Evolutionary conservation across 2,797 vertebrate species (phyloP).

Genomic region (Catamblyrhynchus diadema): DNA sequence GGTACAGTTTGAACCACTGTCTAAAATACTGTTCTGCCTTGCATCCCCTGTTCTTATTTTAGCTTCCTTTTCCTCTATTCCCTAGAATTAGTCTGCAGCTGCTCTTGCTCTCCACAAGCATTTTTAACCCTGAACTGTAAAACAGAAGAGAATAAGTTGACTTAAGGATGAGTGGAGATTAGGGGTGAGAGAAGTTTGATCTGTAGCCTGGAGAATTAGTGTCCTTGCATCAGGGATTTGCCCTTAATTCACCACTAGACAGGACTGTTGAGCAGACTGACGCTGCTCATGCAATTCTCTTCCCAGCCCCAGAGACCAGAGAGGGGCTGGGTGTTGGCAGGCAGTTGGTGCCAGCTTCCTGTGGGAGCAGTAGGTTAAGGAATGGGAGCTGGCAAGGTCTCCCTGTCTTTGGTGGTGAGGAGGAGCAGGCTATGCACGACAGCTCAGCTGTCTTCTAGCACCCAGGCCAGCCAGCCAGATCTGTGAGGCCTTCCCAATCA

Average conservation of each 20-base stretch:
- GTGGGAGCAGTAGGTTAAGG: background rate
- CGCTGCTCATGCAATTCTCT: background rate
- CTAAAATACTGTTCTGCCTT: background rate
- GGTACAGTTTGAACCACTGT: background rate
- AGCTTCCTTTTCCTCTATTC: background rate
- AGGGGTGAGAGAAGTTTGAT: background rate
- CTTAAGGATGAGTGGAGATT: background rate
- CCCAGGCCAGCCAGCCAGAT: background rate
- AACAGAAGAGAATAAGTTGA: background rate
- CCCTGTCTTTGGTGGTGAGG: background rate
- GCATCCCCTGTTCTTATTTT: background rate
- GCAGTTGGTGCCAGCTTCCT: background rate
- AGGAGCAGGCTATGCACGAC: background rate
- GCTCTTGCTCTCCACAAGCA: background rate
- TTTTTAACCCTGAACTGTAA: background rate
- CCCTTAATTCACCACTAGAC: background rate
- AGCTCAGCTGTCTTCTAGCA: background rate
- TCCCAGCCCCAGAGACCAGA: background rate
- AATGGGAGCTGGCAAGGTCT: background rate
- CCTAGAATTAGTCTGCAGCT: background rate
- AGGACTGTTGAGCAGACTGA: background rate
- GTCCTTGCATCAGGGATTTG: background rate
- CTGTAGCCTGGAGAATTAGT: background rate
- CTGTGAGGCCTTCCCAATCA: background rate
- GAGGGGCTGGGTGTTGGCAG: background rate